Evolutionary conservation across 30 jellyfish, hydroid and myxozoan genomes (phyloP), one percentile per base, ranked within the genome.

Genomic region (Pelagia noctiluca): DNA sequence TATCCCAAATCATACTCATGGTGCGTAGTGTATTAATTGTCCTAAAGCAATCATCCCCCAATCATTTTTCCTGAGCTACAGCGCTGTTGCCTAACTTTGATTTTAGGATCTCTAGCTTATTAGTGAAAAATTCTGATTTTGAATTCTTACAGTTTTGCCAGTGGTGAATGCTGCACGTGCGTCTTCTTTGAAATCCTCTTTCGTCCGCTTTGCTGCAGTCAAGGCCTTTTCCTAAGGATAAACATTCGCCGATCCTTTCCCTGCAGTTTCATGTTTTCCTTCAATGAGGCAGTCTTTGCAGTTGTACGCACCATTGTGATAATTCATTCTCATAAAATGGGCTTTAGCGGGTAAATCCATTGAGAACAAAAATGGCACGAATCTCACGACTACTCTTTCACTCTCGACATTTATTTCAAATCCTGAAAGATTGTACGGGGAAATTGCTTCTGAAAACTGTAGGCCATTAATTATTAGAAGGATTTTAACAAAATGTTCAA

Each of bases 261-360:
- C 67, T 2, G 64, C 3, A 2, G 31, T 19, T 12, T 30, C 72
- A 35, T 70, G 82, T 70, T 70, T 70, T n/a, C 82, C 82, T 16
- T 30, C 25, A 2, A 70, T 70, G 12, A 70, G 23, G 28, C 82
- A 70, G 35, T 70, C 82, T 35, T 70, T 70, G 35, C 82, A 70
- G 26, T 32, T 71, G 29, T 70, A 13, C 7, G 72, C 26, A 19
- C 82, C 82, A 35, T 70, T 70, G 67, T 70, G 82, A 13, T 42
- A 35, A 35, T 10, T 35, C 82, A 70, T 70, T 13, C 35, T n/a
- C 67, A 70, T 8, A 35, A 70, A 70, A 21, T 70, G 67, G 3
- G 82, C 64, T 70, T 70, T 70, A 10, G 82, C 82, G 2, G 82
- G 82, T 5, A 70, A 35, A 35, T 70, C 82, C 64, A 70, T 36